These are phyloP conservation scores for Lordiphosa mommai DNA, from an alignment of 1,140 invertebrate species.

Conservation along the genomic window DNA sequence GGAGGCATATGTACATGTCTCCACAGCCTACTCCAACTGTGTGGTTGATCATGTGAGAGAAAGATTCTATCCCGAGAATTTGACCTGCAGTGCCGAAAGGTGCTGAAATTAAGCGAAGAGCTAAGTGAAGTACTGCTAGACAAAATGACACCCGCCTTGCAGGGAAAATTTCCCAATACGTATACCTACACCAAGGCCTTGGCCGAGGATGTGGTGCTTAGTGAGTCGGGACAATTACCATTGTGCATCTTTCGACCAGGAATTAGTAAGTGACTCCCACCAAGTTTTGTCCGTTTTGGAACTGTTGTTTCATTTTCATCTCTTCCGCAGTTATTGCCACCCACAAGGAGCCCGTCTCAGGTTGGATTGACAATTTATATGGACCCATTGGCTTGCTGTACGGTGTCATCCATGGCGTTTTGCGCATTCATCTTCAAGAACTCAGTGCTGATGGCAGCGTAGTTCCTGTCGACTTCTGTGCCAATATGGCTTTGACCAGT, in stretches of 20 bases:
- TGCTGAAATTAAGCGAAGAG: constrained; percentile 81
- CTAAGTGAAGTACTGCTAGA: constrained; percentile 82
- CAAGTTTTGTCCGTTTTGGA: not conserved
- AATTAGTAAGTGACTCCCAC: constrained; percentile 81
- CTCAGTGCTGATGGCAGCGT: constrained; percentile 84
- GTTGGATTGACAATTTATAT: no score
- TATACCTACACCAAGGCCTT: constrained; percentile 91
- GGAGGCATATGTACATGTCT: constrained; percentile 85
- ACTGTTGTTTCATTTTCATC: not conserved
- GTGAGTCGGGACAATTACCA: no score
- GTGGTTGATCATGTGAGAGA: constrained; percentile 82
- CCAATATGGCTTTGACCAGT: no score
- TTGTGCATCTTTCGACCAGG: constrained; percentile 87
- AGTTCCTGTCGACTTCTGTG: constrained; percentile 89
- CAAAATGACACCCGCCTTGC: constrained; percentile 83
- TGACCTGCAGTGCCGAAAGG: constrained; percentile 83
- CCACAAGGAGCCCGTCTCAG: no score
- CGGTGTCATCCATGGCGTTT: constrained; percentile 86
- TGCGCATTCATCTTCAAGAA: constrained; percentile 83
- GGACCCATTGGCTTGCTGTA: constrained; percentile 89
- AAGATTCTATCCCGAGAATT: no score
- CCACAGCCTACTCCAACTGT: constrained; percentile 87
- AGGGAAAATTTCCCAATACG: constrained; percentile 88
- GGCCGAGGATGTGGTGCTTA: no score
- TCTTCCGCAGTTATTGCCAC: constrained; percentile 81